Percentiles rank a stretch among this genome's conserved stretches.
phyloP scores from a whole-genome alignment of 2,113 vertebrate genomes.

The Lontra canadensis region DNA sequence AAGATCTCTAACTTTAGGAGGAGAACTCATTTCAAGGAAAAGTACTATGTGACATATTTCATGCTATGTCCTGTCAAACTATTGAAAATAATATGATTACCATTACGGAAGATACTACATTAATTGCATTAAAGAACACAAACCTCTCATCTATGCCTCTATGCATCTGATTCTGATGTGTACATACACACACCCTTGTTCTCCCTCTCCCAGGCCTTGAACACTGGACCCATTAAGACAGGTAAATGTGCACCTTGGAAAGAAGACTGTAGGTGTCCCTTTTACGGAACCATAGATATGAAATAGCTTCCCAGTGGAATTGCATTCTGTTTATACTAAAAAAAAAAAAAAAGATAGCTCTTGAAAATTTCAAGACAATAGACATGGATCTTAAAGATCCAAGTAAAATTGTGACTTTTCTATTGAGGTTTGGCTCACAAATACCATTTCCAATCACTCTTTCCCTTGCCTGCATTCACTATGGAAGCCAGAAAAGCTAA shows the following conservation, averaged over 20 bases:
- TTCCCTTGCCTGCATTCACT: neutral
- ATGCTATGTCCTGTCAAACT: neutral
- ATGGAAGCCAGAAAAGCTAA: neutral
- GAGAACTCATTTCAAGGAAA: neutral
- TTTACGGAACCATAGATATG: neutral
- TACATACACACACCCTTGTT: neutral
- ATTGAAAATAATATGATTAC: neutral
- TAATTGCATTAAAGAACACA: neutral
- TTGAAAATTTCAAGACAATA: neutral
- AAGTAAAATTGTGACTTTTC: neutral
- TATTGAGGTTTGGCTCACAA: neutral
- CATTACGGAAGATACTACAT: neutral
- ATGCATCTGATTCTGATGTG: neutral
- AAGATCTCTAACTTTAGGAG: neutral
- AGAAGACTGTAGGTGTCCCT: neutral
- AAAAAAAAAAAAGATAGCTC: neutral
- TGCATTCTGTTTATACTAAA: neutral
- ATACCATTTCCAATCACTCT: neutral
- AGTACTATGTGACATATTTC: neutral
- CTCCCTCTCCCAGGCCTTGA: neutral
- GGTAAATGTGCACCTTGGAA: neutral
- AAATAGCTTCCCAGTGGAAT: neutral
- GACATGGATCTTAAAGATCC: neutral
- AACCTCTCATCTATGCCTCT: neutral
- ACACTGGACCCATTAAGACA: neutral